Percentiles rank a stretch among this genome's conserved stretches.
phyloP scores from a whole-genome alignment of 1,140 invertebrate species.

The Drosophila neocordata region DNA sequence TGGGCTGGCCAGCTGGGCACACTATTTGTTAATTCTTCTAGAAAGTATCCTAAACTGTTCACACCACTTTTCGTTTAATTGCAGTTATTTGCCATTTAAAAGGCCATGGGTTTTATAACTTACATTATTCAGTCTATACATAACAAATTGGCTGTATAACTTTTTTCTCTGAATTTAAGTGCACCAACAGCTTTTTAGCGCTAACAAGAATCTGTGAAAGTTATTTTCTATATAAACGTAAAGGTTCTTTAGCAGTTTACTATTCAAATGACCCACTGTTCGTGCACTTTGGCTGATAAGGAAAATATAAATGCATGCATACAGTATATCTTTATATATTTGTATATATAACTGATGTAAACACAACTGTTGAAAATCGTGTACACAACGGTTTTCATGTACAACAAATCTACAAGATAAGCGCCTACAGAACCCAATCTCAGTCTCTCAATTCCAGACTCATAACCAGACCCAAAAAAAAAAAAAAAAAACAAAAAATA shows the following conservation, averaged over 20 bases:
- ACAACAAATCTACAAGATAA: slow-evolving; percentile 18
- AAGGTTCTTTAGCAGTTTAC: background rate
- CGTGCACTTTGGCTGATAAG: slow-evolving; percentile 54
- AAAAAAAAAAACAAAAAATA: background rate
- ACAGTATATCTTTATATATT: background rate
- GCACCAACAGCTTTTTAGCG: background rate
- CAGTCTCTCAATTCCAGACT: background rate
- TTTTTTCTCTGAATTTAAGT: background rate
- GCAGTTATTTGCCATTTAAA: no score
- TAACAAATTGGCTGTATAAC: background rate
- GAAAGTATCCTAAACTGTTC: no score
- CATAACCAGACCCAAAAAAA: slow-evolving; percentile 6
- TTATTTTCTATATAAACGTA: background rate
- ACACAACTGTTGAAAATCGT: slow-evolving; percentile 44
- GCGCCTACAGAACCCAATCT: background rate
- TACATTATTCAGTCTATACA: background rate
- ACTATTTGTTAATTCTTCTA: no score
- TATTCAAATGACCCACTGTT: slow-evolving; percentile 9
- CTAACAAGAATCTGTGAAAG: background rate
- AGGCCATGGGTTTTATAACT: no score
- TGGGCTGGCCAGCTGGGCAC: background rate
- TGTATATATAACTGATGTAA: slow-evolving; percentile 7
- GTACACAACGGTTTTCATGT: slow-evolving; percentile 56
- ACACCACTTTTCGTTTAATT: no score
- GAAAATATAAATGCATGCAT: slow-evolving; percentile 37